Evolutionary conservation across 2,113 vertebrate species (phyloP).

Genomic region (Drymodes brunneopygia): DNA sequence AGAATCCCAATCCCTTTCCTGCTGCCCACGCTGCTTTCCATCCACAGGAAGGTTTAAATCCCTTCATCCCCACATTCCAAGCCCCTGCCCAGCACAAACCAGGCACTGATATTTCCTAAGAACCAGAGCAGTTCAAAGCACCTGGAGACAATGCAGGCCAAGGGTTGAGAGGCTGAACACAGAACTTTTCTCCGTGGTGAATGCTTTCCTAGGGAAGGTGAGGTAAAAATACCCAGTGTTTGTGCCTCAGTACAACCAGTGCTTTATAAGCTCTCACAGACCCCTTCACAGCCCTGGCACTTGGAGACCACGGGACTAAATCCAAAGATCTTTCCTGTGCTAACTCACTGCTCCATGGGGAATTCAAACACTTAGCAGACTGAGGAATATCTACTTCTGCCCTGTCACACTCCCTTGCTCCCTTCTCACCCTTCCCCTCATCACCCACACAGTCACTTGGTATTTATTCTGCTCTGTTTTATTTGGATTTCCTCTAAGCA

Average conservation of each 20-base stretch:
- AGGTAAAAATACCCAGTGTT: neutral
- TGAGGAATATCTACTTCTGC: neutral
- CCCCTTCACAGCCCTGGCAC: neutral
- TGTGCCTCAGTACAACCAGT: neutral
- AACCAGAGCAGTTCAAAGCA: neutral
- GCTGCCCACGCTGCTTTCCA: rapidly evolving
- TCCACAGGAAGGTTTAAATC: neutral
- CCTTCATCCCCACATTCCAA: rapidly evolving
- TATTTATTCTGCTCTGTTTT: slow-evolving; percentile 70
- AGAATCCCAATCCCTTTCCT: neutral
- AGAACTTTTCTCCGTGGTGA: neutral
- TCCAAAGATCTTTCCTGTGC: slow-evolving; percentile 33
- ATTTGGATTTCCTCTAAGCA: slow-evolving; percentile 67
- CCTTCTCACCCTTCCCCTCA: slow-evolving; percentile 35
- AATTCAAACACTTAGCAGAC: slow-evolving; percentile 3
- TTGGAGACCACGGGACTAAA: neutral
- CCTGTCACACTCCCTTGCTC: neutral
- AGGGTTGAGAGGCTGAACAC: neutral
- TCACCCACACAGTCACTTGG: slow-evolving; percentile 21
- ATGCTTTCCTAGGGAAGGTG: neutral
- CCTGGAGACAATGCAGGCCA: neutral
- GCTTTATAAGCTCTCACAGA: neutral
- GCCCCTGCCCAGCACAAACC: neutral
- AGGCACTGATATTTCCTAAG: neutral
- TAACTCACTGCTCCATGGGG: slow-evolving; percentile 32